Base-by-base conservation (phyloP, 1,140 invertebrate genomes). In the Macrobrachium nipponense region DNA sequence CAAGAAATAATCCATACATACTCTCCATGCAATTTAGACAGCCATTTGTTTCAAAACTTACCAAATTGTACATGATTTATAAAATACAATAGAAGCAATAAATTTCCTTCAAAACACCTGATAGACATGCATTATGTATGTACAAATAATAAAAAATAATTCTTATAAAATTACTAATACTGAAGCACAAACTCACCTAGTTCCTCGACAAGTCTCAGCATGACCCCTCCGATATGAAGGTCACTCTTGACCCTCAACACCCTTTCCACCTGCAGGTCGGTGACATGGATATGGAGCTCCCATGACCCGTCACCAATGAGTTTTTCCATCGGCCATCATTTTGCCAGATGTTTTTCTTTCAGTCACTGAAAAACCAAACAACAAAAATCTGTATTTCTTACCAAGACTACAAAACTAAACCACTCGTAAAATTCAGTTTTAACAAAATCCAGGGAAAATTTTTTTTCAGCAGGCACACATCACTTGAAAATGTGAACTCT, bases 191-290 rank as follows among this genome's bases (percentile, higher is more conserved):
- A 93, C 95, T 94, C 93, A 98, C 97, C 97, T 90, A 99, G 93
- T 92, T 98, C 97, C 91, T 99, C 98, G 75, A 99, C 98, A 80
- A 99, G 94, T 91, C 96, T 95, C 82, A 99, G 94, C 98, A 99
- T 99, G 84, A 99, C 96, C 89, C 98, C 98, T 70, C 99, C 99
- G 91, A 99, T 97, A 91, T 99, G 98, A 85, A 98, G 94, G 91
- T 99, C 98, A 87, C 99, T 98, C 92, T 97, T 98, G 86, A 99
- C 98, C 87, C 98, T 94, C 88, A 99, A 94, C 60, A 95, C 96
- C 87, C 96, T 94, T 90, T 97, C 97, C 87, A 97, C 94, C 91
- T 97, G 95, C 88, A 99, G 93, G 92, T 99, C 98, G 60, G 98
- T 99, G 87, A 99, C 97, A 91, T 95, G 96, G 88, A 99, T 95